phyloP scores from a whole-genome alignment of 2,888 invertebrate genomes.

The Hypercompe scribonia region DNA sequence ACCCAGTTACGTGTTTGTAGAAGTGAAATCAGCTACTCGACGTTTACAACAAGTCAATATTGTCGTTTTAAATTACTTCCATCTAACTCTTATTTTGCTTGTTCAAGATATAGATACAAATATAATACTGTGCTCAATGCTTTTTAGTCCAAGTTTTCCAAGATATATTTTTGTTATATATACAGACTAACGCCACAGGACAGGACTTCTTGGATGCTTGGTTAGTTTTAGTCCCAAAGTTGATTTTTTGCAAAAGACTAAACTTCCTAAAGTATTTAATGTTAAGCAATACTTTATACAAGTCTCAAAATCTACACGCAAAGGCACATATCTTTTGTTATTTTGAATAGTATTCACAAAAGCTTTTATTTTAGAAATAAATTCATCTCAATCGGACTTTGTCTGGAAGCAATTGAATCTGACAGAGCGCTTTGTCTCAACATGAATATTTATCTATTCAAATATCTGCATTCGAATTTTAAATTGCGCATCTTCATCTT shows the following conservation, averaged over 20 bases:
- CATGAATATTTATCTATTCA: slow-evolving; percentile 52
- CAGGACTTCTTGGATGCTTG: background rate
- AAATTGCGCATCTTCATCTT: slow-evolving; percentile 45
- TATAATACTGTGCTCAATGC: too few species aligned
- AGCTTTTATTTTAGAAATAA: slow-evolving; percentile 1
- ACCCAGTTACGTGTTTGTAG: too few species aligned
- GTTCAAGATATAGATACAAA: too few species aligned
- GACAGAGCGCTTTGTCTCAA: slow-evolving; percentile 26
- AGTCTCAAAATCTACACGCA: background rate
- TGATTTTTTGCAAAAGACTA: background rate
- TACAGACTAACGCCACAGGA: background rate
- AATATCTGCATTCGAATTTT: slow-evolving; percentile 49
- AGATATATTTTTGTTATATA: background rate
- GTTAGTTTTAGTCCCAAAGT: background rate
- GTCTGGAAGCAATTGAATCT: slow-evolving; percentile 30
- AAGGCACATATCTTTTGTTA: background rate
- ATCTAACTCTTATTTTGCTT: too few species aligned
- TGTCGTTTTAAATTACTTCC: too few species aligned
- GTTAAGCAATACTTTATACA: background rate
- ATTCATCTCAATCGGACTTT: slow-evolving; percentile 1
- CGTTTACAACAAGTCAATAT: too few species aligned
- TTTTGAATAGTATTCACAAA: background rate
- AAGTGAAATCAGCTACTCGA: too few species aligned
- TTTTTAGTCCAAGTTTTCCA: background rate
- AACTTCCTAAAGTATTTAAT: background rate